These are phyloP conservation scores for Charanyca ferruginea DNA, from an alignment of 2,888 invertebrate genomes.

Conservation along the genomic window DNA sequence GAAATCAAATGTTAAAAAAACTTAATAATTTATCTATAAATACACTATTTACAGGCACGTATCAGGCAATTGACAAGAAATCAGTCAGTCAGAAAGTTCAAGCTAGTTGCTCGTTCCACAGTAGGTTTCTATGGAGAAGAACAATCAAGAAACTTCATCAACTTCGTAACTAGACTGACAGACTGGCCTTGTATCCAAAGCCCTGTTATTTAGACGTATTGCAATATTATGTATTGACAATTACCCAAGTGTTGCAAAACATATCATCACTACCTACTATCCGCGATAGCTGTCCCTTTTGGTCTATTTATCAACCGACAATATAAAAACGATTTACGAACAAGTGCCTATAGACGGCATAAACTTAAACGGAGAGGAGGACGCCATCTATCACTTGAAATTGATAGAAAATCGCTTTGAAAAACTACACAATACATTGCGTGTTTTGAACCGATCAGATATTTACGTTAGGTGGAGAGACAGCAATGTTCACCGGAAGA, in stretches of 20 bases:
- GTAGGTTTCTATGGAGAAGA: too few relatives aligned
- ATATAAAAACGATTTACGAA: slow-evolving; percentile 50
- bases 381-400: slow-evolving; percentile 16
- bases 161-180: too few relatives aligned
- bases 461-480: background rate
- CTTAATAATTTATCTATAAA: too few relatives aligned
- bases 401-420: background rate
- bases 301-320: slow-evolving; percentile 39
- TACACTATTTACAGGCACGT: too few relatives aligned
- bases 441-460: background rate
- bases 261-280: slow-evolving; percentile 1
- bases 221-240: background rate
- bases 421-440: slow-evolving; percentile 27
- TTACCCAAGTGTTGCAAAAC: background rate
- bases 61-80: too few relatives aligned
- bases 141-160: too few relatives aligned
- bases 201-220: too few relatives aligned
- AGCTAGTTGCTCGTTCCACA: too few relatives aligned
- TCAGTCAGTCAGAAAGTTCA: too few relatives aligned
- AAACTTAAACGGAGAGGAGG: slow-evolving; percentile 52
- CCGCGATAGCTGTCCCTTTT: background rate
- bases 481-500: slow-evolving; percentile 13
- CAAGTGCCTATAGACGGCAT: slow-evolving; percentile 42
- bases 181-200: too few relatives aligned
- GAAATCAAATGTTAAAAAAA: too few relatives aligned